Evolutionary conservation across 1,140 invertebrate species (phyloP), one percentile per base, ranked within the genome.

Genomic region (Drosophila pruinosa): DNA sequence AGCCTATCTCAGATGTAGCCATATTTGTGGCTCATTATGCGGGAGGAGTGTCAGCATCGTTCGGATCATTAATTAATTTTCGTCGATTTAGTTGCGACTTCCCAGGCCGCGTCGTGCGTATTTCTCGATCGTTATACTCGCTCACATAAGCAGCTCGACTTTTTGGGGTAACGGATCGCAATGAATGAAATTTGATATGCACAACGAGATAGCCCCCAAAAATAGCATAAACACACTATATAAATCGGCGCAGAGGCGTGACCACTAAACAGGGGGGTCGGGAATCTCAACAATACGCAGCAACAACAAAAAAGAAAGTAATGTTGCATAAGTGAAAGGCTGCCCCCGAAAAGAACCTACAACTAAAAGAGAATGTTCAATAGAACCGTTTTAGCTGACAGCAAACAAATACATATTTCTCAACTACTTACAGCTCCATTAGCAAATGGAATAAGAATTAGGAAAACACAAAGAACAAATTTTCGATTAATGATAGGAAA

Each of bases 121-220:
- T 53, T 56, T 53, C 62, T 61, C 61, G 73, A 72, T 54, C 72
- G 53, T 67, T 78, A 65, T 62, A 70, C 62, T 34, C 31, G n/a
- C 28, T 15, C 15, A n/a, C n/a, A 81, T 54, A 63, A 52, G 36
- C 38, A 45, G 54, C 54, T 26, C 14, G 34, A 79, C 74, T 67
- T 69, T 68, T 65, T 50, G 45, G 43, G 65, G 48, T 88, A 88
- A 88, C 82, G 82, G 83, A 78, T 78, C 63, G 57, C 72, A 81
- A 68, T 89, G 71, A 88, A 89, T 88, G 82, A 88, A 88, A 88
- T 88, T 88, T 88, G 82, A 88, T 88, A 88, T 88, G 83, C 82
- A 82, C 71, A 78, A 82, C 67, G 50, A 78, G 82, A 86, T 86
- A 88, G 82, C 68, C 56, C n/a, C 34, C 67, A 47, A 45, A 65